Percentiles rank a stretch among this genome's conserved stretches.
Conservation (phyloP, 2,888 invertebrate species). For the Campaea margaritaria region DNA sequence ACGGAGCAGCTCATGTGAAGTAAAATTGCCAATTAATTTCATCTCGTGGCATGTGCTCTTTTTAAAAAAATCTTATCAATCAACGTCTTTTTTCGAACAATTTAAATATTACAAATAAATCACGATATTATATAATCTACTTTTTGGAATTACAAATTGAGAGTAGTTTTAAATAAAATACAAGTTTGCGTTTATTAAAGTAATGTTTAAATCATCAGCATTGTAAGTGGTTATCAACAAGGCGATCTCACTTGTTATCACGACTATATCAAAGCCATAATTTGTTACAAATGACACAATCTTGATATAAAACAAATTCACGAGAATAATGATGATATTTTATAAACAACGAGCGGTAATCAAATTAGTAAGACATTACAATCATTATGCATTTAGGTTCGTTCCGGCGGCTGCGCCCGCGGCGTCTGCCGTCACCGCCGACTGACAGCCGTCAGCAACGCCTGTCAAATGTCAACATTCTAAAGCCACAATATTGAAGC, state of each 20-base stretch:
- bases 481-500: constrained; percentile 75
- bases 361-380: constrained; percentile 32
- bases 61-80: no score
- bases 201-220: constrained; percentile 4
- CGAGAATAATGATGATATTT: constrained; percentile 24
- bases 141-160: no score
- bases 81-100: no score
- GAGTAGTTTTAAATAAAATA: no score
- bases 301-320: constrained; percentile 29
- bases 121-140: no score
- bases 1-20: background rate
- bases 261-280: constrained; percentile 28
- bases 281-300: constrained; percentile 29
- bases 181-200: background rate
- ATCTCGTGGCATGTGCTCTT: no score
- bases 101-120: no score
- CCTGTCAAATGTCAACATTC: constrained; percentile 78
- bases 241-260: constrained; percentile 12
- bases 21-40: no score
- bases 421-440: constrained; percentile 38
- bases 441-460: constrained; percentile 69
- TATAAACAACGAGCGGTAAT: constrained; percentile 30
- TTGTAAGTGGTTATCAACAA: constrained; percentile 11
- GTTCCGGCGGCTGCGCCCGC: constrained; percentile 45
- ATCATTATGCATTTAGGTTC: constrained; percentile 37